A percentile compares a stretch with the other conserved stretches of the same genome.
Conservation (phyloP, 2,797 vertebrate species). For the Sebastes vulpes region DNA sequence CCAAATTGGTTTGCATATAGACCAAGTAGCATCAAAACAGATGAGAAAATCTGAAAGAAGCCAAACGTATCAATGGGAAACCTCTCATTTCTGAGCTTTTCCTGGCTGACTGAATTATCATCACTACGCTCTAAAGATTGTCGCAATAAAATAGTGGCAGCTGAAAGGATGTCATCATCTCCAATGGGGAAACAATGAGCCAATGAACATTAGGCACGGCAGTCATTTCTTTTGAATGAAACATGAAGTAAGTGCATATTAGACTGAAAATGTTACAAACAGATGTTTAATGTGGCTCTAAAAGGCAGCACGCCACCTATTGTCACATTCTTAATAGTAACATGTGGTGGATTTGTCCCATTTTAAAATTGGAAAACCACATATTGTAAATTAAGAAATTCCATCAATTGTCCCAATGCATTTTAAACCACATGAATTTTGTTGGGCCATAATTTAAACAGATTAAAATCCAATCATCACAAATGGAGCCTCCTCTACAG, state of each 20-base stretch:
- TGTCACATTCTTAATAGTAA: neutral
- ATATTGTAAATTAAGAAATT: conserved; percentile 8
- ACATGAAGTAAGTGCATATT: conserved; percentile 28
- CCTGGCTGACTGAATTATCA: neutral
- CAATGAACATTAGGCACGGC: conserved; percentile 40
- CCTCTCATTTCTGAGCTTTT: neutral
- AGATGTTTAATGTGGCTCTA: conserved; percentile 62
- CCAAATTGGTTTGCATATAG: neutral
- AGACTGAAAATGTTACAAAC: conserved; percentile 32
- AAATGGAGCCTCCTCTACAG: conserved; percentile 33
- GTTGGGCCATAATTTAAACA: conserved; percentile 18
- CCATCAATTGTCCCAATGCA: neutral
- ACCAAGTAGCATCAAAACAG: neutral
- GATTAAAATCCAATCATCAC: conserved; percentile 55
- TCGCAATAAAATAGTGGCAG: neutral
- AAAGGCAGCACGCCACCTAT: conserved; percentile 8
- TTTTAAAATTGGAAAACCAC: conserved; percentile 3
- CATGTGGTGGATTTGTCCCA: conserved; percentile 26
- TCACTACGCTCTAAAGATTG: neutral
- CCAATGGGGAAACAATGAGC: conserved; percentile 56
- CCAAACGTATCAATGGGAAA: neutral
- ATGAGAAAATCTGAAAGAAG: neutral
- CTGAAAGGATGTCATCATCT: conserved; percentile 25
- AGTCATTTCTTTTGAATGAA: conserved; percentile 41
- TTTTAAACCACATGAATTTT: conserved; percentile 6